Evolutionary conservation across 2,113 vertebrate genomes (phyloP), one percentile per base, ranked within the genome.

Genomic region (Hymenochirus boettgeri): DNA sequence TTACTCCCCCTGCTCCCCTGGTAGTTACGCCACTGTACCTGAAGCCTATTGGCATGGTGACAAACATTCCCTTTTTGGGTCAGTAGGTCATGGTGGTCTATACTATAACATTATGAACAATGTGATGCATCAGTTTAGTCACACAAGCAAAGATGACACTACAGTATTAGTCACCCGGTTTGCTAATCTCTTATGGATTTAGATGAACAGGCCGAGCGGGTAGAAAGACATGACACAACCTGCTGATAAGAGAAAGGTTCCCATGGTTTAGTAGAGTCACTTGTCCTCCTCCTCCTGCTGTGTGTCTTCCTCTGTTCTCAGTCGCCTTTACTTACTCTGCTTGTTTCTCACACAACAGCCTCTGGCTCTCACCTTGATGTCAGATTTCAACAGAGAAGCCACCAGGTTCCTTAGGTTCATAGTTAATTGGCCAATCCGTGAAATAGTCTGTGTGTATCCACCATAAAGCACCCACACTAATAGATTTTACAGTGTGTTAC

Each of bases 261-360:
- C 48, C 76, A 72, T 61, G 65, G 70, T 57, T 54, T 74, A 56
- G 10, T 11, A 70, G 74, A 78, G 62, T 27, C 56, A 70, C 37
- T 55, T 71, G 25, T 70, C 61, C 61, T 50, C 76, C 54, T 70
- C 61, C 61, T 50, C 76, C 54, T 8, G 33, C 33, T 13, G 2
- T 73, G 73, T 78, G 70, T 71, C 72, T 77, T 73, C 76, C 73
- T 73, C 69, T 72, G 70, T 77, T 72, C 26, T 72, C 76, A 63
- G 65, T 73, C 65, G 70, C 69, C 70, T 57, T 75, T 57, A 39
- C 33, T 63, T 0, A 0, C 48, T 57, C 26, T 33, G 27, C 37
- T 1, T 55, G 69, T 55, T 66, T 51, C 48, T 66, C 72, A 45
- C 8, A 29, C 13, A 52, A 52, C 25, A 4, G 10, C 33, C 33